Evolutionary conservation across 2,888 invertebrate species (phyloP), one percentile per base, ranked within the genome.

Genomic region (Leptopilina drosophilae): DNA sequence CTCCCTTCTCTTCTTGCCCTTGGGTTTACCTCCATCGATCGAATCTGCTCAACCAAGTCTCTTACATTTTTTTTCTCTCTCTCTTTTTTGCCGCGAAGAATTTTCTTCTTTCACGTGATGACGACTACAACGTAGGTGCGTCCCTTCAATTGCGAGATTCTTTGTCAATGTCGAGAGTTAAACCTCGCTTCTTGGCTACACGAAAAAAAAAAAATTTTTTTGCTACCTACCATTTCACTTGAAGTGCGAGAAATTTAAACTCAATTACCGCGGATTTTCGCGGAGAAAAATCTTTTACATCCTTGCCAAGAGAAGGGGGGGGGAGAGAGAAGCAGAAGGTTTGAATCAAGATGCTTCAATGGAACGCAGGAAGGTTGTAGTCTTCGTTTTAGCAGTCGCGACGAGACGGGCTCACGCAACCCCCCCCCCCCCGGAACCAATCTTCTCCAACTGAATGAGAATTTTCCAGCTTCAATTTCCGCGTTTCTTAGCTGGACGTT

Each of bases 401-500:
- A 20, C 62, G 46, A 7, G 56, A 59, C 33, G 56, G 26, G 26
- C n/a, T n/a, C 56, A 73, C 56, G 56, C 73, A 56, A 56, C 3
- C 33, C 20, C 33, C 33, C 20, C 33, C 33, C 42, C 49, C 33
- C 73, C 73, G 73, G 73, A 73, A 73, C 73, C 73, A 73, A 73
- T 73, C 56, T 73, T 73, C 73, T 73, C 73, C 73, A 73, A 40
- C 73, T 73, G 33, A 73, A 73, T 73, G 56, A 56, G 56, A 73
- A 73, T 73, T 73, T 73, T 40, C 56, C 73, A 73, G 56, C 73
- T 73, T 73, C 73, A 73, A 73, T 73, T 73, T 73, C 73, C 73
- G 14, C 56, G 33, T 56, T 73, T 73, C 73, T 73, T 73, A 56
- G 56, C 56, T 40, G 56, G 73, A 73, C 56, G 73, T 73, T 73